Percentiles rank a stretch among this genome's conserved stretches.
phyloP scores from a whole-genome alignment of 2,888 invertebrate genomes.

The Penaeus monodon region DNA sequence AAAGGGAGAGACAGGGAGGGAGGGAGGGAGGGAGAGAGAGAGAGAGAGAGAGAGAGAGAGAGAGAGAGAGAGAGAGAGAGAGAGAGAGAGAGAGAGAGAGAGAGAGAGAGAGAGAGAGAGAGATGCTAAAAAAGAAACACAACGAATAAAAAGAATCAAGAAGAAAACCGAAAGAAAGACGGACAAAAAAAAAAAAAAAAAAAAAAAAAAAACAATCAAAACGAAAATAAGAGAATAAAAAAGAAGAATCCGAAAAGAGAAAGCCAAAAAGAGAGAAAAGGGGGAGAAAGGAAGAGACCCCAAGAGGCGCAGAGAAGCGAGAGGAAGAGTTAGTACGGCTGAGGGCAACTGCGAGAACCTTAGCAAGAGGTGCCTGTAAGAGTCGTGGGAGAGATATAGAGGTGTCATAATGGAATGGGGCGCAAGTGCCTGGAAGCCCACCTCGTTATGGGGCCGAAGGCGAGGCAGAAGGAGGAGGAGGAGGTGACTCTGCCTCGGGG shows the following conservation, averaged over 20 bases:
- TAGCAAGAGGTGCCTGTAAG: too few relatives aligned
- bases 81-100: constrained; percentile 8
- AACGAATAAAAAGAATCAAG: background rate
- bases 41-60: background rate
- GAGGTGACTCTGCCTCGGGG: background rate
- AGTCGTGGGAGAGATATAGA: too few relatives aligned
- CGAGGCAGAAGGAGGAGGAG: background rate
- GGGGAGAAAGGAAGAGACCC: too few relatives aligned
- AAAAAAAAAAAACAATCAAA: background rate
- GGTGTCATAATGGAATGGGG: too few relatives aligned
- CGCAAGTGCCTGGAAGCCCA: too few relatives aligned
- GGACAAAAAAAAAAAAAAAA: background rate
- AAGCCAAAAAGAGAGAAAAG: too few relatives aligned
- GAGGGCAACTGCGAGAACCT: too few relatives aligned
- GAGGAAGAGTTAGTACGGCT: too few relatives aligned
- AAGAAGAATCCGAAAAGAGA: too few relatives aligned
- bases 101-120: background rate
- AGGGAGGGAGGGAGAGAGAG: background rate
- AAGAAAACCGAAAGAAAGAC: background rate
- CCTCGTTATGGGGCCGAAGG: background rate
- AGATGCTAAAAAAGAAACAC: background rate
- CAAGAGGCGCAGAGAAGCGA: too few relatives aligned
- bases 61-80: background rate
- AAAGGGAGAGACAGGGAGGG: too few relatives aligned
- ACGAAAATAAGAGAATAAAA: too few relatives aligned